Evolutionary conservation across 1,140 invertebrate genomes (phyloP).

Genomic region (Aphelenchoides avenae): DNA sequence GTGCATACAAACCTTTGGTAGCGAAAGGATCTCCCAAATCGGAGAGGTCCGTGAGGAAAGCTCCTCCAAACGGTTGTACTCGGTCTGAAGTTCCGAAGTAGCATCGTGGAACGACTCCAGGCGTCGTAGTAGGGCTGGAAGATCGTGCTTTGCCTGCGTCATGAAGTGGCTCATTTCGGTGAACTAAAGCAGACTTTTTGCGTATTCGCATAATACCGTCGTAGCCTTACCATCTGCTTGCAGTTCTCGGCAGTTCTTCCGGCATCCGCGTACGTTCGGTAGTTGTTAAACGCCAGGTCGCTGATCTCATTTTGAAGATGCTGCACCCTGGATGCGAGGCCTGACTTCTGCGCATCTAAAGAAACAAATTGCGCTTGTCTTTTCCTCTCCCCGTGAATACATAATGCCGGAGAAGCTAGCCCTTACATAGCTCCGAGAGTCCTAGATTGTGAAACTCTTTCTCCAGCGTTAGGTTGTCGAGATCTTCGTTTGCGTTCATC

Average conservation of each 20-base stretch:
- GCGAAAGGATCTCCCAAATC: conserved; percentile 34
- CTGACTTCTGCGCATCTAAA: conserved; percentile 27
- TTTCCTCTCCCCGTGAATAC: neutral
- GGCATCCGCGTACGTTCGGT: conserved; percentile 58
- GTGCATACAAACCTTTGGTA: conserved; percentile 35
- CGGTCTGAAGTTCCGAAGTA: conserved; percentile 19
- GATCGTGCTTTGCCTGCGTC: conserved; percentile 18
- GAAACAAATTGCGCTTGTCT: too few species aligned
- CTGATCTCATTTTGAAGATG: conserved; percentile 47
- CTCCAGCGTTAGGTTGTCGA: too few species aligned
- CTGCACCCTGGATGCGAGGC: conserved; percentile 28
- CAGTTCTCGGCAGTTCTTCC: conserved; percentile 57
- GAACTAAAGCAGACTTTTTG: conserved; percentile 29
- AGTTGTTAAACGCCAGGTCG: conserved; percentile 58
- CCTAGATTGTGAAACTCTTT: conserved; percentile 28
- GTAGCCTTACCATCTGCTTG: conserved; percentile 55
- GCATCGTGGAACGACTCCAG: conserved; percentile 21
- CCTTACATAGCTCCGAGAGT: conserved; percentile 24
- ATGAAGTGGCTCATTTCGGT: conserved; percentile 41
- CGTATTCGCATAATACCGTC: too few species aligned
- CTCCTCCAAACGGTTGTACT: conserved; percentile 31
- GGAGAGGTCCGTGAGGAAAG: conserved; percentile 20
- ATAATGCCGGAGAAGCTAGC: conserved; percentile 16
- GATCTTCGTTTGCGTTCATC: too few species aligned
- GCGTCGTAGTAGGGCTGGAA: conserved; percentile 19